Base-by-base conservation (phyloP, 35 echinoderm and acorn worm species). In the Apostichopus californicus region DNA sequence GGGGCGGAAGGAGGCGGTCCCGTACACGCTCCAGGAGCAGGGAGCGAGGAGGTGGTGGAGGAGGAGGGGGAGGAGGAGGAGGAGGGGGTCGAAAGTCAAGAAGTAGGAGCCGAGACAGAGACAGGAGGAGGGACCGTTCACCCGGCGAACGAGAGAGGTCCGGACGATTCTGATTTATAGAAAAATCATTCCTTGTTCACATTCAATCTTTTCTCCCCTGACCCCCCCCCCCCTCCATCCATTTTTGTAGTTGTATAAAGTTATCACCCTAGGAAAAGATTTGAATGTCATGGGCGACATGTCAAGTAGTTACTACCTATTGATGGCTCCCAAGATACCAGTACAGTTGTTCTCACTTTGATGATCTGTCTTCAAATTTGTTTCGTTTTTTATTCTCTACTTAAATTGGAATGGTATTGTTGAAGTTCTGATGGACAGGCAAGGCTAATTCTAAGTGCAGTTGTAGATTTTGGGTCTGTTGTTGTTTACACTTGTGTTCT, bases 61-160 rank as follows among this genome's bases (percentile, higher is more conserved):
- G 58, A 60, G 58, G 58, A 60, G 89, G 78, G 0, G 14, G 65
- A 75, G 70, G 89, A 55, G 53, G 88, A 17, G 57, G 57, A 8
- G 57, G 57, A 8, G 57, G 57, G 0, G 80, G 80, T 83, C 0
- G 72, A 57, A 56, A 79, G 34, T 79, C 75, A 24, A 80, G 90
- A 60, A 78, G 73, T 10, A 79, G 90, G 34, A 61, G 56, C 9
- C 54, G 78, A 17, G 90, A 92, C 34, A 46, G 34, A 46, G 34
- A 46, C 56, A 92, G 90, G 78, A 79, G 90, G 78, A 78, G 90
- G 18, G 90, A 92, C 21, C 53, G 90, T 79, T 87, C 83, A 10
- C 55, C 83, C 10, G 83, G 25, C 4, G 56, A 66, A 13, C 20
- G 60, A 10, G 56, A 87, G 60, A 17, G 83, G 11, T 87, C 83